phyloP scores from a whole-genome alignment of 2,113 vertebrate genomes.

The Calidris pygmaea region DNA sequence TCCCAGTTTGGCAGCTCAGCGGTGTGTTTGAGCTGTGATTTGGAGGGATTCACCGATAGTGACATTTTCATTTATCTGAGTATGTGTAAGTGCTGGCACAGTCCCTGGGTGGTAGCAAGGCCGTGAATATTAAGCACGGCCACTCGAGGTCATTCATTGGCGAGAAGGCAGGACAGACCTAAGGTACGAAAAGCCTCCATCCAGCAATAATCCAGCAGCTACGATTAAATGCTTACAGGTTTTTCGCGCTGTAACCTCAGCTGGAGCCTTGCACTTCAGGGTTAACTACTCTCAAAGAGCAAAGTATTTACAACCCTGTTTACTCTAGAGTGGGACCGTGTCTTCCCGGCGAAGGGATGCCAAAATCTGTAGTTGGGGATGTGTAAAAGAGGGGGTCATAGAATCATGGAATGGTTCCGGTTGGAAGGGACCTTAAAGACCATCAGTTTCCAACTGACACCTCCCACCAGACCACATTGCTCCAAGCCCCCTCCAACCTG shows the following conservation, averaged over 20 bases:
- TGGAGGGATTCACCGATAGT: not conserved
- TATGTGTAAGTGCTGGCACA: not conserved
- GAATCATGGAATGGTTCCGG: too few relatives aligned
- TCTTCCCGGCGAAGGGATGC: not conserved
- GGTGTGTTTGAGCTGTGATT: not conserved
- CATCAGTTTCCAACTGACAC: too few relatives aligned
- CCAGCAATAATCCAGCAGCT: not conserved
- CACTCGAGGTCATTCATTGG: not conserved
- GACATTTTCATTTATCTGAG: slow-evolving; percentile 10
- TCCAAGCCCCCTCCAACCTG: too few relatives aligned
- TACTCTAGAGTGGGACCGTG: not conserved
- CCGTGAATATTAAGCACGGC: not conserved
- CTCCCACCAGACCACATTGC: too few relatives aligned
- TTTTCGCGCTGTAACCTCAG: not conserved
- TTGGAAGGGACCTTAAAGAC: too few relatives aligned
- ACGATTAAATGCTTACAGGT: not conserved
- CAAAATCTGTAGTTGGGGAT: not conserved
- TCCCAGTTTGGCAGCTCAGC: not conserved
- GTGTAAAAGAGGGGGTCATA: not conserved
- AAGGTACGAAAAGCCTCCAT: not conserved
- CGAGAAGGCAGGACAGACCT: not conserved
- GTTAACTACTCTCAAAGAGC: not conserved
- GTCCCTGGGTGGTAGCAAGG: not conserved
- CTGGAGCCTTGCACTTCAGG: not conserved
- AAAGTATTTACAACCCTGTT: rapidly evolving